Percentiles rank a stretch among this genome's conserved stretches.
These are phyloP conservation scores for Troides oblongomaculatus DNA, from an alignment of 2,888 invertebrate species.

Conservation along the genomic window DNA sequence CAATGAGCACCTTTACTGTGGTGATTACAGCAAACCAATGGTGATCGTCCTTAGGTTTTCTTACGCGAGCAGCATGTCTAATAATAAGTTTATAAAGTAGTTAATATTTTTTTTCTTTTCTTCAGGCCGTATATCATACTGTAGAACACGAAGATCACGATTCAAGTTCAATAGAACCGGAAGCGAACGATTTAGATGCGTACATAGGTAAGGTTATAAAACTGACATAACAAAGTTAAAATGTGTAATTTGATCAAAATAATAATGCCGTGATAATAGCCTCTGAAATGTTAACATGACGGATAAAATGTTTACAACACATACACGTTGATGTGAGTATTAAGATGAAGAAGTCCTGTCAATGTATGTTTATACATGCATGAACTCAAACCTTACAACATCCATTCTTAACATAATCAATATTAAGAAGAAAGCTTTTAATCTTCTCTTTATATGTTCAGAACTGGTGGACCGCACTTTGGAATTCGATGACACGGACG, in stretches of 20 bases:
- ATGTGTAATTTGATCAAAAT: too few relatives aligned
- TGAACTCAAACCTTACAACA: neutral
- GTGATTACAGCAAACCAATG: too few relatives aligned
- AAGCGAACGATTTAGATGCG: constrained; percentile 57
- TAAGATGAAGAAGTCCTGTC: too few relatives aligned
- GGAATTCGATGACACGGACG: constrained; percentile 89
- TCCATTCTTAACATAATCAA: too few relatives aligned
- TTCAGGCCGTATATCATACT: constrained; percentile 88
- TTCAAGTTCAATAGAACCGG: constrained; percentile 61
- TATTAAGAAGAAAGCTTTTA: too few relatives aligned
- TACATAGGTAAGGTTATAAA: constrained; percentile 53
- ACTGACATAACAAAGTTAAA: neutral
- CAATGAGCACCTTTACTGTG: too few relatives aligned
- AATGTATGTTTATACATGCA: too few relatives aligned
- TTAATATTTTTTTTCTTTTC: constrained; percentile 7
- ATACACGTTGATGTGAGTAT: too few relatives aligned
- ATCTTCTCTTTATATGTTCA: constrained; percentile 52
- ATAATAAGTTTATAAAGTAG: neutral
- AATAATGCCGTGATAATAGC: too few relatives aligned
- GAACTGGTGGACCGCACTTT: constrained; percentile 93
- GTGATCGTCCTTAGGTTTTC: too few relatives aligned
- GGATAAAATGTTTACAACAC: too few relatives aligned
- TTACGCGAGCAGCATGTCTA: neutral
- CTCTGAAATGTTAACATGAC: too few relatives aligned
- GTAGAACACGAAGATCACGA: constrained; percentile 79